These are phyloP conservation scores for Buceros bicornis DNA, from an alignment of 2,797 vertebrate species.

Conservation along the genomic window DNA sequence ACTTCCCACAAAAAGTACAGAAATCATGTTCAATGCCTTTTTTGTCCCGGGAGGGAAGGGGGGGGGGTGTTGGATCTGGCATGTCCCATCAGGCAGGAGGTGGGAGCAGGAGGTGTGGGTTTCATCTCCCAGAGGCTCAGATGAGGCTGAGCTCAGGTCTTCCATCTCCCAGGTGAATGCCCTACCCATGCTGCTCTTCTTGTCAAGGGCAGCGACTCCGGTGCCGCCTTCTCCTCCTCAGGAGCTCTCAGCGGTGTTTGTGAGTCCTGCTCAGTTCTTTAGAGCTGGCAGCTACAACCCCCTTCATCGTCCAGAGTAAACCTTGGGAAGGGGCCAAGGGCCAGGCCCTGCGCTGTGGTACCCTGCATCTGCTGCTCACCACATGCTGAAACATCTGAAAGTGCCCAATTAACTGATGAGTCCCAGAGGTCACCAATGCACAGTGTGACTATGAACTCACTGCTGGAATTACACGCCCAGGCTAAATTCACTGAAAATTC, in stretches of 20 bases:
- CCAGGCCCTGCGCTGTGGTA: background rate
- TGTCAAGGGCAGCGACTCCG: background rate
- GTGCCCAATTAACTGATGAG: background rate
- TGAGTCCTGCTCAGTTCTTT: background rate
- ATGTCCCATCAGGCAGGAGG: background rate
- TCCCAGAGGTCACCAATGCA: background rate
- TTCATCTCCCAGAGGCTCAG: background rate
- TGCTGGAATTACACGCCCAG: background rate
- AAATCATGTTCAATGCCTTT: background rate
- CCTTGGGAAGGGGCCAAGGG: background rate
- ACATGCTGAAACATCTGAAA: background rate
- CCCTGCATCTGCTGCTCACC: background rate
- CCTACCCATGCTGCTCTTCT: background rate
- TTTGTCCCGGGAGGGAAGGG: background rate
- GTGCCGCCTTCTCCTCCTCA: background rate
- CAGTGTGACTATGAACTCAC: no score
- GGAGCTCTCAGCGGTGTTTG: background rate
- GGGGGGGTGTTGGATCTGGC: background rate
- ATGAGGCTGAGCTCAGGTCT: background rate
- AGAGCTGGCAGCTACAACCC: background rate
- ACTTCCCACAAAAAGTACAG: background rate
- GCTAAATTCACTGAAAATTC: background rate
- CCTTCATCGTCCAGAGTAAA: background rate
- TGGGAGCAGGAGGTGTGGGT: background rate
- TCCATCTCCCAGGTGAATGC: background rate